Evolutionary conservation across 2,797 vertebrate genomes (phyloP), one percentile per base, ranked within the genome.

Genomic region (Pantherophis alleghaniensis): DNA sequence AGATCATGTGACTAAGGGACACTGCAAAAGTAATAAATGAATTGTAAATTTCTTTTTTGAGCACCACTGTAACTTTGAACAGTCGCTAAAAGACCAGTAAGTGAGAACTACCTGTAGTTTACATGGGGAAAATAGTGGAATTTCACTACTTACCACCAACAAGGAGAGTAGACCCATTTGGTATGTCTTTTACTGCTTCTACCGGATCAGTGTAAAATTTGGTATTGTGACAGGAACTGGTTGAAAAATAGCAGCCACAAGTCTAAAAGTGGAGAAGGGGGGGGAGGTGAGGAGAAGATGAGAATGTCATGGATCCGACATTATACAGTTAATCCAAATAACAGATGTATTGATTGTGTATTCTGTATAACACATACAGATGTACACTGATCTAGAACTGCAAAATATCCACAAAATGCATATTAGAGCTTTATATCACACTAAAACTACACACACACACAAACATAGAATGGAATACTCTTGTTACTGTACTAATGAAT

Each of bases 161-260:
- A 91, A 99, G 98, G 92, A 99, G 5, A 0, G 98, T 99, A 1
- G 99, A 96, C 57, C 99, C 99, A 95, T 98, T 96, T 1, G 98
- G 98, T 94, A 99, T 99, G 95, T 99, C 99, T 97, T 98, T 99
- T 16, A 99, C 98, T 18, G 99, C 99, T 59, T 99, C 98, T 37
- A 98, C 95, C 1, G 99, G 97, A 95, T 99, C 98, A 0, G 97
- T 97, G 95, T 98, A 99, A 97, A 99, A 99, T 92, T 97, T 96
- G 32, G 98, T 98, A 56, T 96, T 97, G 91, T 89, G 97, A 66
- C 91, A 94, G 91, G 51, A 95, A 92, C 98, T 99, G 20, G 98
- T 99, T 47, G 99, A 99, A 96, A 99, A 98, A 97, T 96, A 98
- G 95, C 98, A 98, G 91, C 97, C 95, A 93, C 96, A 98, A 1